Conservation (phyloP, 2,113 vertebrate genomes). For the Lagopus muta region DNA sequence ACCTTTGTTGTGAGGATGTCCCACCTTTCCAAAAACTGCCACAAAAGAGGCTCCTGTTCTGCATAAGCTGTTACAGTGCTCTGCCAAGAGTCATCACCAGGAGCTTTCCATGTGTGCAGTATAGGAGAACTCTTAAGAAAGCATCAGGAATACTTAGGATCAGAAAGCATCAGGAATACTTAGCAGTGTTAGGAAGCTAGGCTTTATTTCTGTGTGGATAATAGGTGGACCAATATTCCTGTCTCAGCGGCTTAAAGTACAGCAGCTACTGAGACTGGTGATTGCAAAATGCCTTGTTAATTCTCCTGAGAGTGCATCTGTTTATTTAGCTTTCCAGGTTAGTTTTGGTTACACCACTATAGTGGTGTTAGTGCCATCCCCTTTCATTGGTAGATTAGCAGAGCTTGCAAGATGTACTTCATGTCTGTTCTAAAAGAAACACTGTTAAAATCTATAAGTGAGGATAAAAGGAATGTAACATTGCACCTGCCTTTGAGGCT, state of each 20-base stretch:
- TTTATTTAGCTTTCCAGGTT: constrained; percentile 9
- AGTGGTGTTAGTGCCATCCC: neutral
- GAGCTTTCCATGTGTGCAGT: neutral
- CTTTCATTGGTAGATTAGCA: neutral
- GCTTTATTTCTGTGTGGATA: neutral
- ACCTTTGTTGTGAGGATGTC: neutral
- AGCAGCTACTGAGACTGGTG: neutral
- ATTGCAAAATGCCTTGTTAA: constrained; percentile 1
- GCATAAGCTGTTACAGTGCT: neutral
- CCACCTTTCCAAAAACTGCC: neutral
- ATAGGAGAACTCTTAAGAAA: neutral
- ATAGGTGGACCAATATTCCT: neutral
- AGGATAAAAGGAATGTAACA: neutral
- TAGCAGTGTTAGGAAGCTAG: neutral
- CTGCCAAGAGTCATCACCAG: neutral
- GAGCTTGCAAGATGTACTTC: neutral
- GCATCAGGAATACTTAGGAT: neutral
- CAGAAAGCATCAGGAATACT: neutral
- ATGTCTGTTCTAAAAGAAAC: neutral
- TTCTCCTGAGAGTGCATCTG: neutral
- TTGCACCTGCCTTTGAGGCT: neutral
- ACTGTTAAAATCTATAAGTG: neutral
- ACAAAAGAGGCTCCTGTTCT: neutral
- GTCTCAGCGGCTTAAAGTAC: constrained; percentile 2
- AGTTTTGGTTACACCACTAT: neutral